A percentile compares a stretch with the other conserved stretches of the same genome.
These are phyloP conservation scores for Pionites leucogaster DNA, from an alignment of 2,113 vertebrate species.

Conservation along the genomic window DNA sequence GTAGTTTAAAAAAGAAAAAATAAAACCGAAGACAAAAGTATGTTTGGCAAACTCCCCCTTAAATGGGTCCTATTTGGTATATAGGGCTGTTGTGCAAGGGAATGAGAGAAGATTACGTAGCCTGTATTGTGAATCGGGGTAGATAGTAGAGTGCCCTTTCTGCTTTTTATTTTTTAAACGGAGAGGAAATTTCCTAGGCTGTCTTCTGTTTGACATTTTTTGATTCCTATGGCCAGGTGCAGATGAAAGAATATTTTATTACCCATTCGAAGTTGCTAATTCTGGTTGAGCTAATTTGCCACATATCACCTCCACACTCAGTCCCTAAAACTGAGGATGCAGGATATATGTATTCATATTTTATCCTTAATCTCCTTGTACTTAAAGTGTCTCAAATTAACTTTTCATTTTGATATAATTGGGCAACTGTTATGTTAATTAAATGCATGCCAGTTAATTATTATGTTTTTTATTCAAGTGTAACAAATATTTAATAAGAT, in stretches of 20 bases:
- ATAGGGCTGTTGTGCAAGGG: background rate
- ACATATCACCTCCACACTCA: background rate
- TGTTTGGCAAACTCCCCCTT: background rate
- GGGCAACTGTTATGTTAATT: slow-evolving; percentile 52
- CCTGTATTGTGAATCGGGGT: background rate
- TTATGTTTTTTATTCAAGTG: slow-evolving; percentile 59
- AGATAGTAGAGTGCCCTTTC: background rate
- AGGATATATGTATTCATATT: background rate
- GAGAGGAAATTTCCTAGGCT: background rate
- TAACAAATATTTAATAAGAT: slow-evolving; percentile 61
- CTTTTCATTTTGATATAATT: slow-evolving; percentile 64
- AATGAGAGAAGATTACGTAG: background rate
- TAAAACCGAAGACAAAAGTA: background rate
- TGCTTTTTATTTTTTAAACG: background rate
- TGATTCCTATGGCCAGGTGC: background rate
- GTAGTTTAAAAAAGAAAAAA: background rate
- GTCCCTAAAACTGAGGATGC: background rate
- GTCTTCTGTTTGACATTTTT: background rate
- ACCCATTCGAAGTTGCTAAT: slow-evolving; percentile 11
- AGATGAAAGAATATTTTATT: background rate
- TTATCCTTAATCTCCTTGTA: slow-evolving; percentile 42
- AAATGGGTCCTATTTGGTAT: background rate
- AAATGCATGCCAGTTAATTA: slow-evolving; percentile 58
- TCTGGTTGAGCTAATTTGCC: background rate
- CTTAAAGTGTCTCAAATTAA: slow-evolving; percentile 42